Conservation (phyloP, 2,113 vertebrate genomes). For the Thinocorus orbignyianus region DNA sequence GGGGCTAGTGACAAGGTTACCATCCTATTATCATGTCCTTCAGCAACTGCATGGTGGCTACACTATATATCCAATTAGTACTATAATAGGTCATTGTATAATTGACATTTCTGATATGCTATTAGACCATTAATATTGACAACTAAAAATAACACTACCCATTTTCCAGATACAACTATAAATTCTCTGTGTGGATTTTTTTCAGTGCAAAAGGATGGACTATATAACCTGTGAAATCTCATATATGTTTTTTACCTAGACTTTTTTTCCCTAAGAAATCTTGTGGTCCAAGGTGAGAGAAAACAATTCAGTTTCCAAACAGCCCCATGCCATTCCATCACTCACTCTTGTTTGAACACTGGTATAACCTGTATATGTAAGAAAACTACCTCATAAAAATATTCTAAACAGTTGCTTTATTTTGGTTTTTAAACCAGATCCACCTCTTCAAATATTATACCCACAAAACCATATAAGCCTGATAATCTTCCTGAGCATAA, state of each 20-base stretch:
- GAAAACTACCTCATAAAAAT: background rate
- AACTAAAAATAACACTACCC: background rate
- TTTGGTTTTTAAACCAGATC: background rate
- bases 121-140: background rate
- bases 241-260: background rate
- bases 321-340: background rate
- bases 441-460: background rate
- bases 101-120: background rate
- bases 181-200: background rate
- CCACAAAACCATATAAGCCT: background rate
- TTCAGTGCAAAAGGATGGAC: background rate
- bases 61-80: background rate
- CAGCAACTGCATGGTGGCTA: background rate
- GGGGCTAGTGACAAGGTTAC: background rate
- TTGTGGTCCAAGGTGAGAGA: background rate
- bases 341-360: accelerated
- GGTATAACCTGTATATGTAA: background rate
- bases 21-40: background rate
- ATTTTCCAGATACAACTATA: background rate
- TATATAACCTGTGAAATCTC: background rate
- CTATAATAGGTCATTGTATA: background rate
- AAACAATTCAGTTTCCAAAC: background rate
- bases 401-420: background rate
- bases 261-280: background rate
- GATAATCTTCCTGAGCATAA: background rate